Evolutionary conservation across 2,888 invertebrate species (phyloP).

Genomic region (Hypselothyrea guttata): DNA sequence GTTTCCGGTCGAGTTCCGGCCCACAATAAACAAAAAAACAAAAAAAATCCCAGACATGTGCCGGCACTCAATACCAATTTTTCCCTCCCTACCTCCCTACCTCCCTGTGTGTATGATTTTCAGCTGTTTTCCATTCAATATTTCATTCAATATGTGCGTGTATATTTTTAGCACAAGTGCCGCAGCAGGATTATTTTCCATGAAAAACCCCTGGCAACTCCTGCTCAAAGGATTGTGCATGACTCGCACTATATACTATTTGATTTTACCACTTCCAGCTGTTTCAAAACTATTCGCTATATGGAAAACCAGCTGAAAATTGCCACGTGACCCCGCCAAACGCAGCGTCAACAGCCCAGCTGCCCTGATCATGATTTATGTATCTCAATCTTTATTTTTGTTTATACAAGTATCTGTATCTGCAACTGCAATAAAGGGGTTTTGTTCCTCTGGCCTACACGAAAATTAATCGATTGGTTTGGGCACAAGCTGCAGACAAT

Average conservation of each 20-base stretch:
- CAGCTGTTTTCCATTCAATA: slow-evolving; percentile 48
- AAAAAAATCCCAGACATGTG: slow-evolving; percentile 31
- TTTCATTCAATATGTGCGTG: slow-evolving; percentile 18
- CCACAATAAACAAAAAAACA: slow-evolving; percentile 37
- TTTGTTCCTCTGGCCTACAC: neutral
- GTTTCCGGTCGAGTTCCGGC: slow-evolving; percentile 55
- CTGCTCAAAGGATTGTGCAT: slow-evolving; percentile 5
- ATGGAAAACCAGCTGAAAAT: neutral
- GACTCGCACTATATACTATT: neutral
- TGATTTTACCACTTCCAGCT: slow-evolving; percentile 1
- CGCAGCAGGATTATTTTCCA: slow-evolving; percentile 47
- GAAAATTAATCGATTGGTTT: neutral
- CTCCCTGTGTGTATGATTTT: slow-evolving; percentile 43
- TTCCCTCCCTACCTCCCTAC: neutral
- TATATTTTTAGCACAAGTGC: slow-evolving; percentile 63
- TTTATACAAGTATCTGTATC: neutral
- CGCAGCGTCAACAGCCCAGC: neutral
- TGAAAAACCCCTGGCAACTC: slow-evolving; percentile 18
- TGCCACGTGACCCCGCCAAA: neutral
- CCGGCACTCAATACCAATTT: slow-evolving; percentile 2
- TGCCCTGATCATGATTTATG: slow-evolving; percentile 6
- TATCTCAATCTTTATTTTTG: neutral
- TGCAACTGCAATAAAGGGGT: no score
- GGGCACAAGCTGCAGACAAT: neutral
- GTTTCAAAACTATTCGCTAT: neutral